Conservation (phyloP, 2,888 invertebrate genomes). For the Dascillus cervinus region DNA sequence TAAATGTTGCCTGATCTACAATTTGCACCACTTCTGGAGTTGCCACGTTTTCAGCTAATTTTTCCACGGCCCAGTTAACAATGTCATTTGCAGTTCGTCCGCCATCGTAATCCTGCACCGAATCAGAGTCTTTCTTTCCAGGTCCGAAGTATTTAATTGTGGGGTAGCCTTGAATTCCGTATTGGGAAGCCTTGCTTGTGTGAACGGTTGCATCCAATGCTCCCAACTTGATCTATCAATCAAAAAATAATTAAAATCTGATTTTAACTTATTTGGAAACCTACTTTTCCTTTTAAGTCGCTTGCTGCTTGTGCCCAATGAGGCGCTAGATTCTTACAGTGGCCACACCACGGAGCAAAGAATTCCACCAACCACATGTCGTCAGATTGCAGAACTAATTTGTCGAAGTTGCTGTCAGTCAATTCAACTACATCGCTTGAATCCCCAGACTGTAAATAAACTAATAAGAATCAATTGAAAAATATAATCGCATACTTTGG, state of each 20-base stretch:
- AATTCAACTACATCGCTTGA: constrained; percentile 75
- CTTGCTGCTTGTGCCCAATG: constrained; percentile 94
- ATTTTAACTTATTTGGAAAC: constrained; percentile 6
- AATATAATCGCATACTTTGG: constrained; percentile 3
- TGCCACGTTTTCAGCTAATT: constrained; percentile 77
- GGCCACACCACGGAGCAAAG: constrained; percentile 95
- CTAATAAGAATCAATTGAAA: constrained; percentile 5
- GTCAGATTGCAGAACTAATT: constrained; percentile 82
- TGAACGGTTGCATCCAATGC: constrained; percentile 95
- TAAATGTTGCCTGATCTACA: constrained; percentile 51
- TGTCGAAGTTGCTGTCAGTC: constrained; percentile 93
- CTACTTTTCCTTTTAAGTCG: constrained; percentile 88
- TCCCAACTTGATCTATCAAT: constrained; percentile 71
- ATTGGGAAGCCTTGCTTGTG: constrained; percentile 70
- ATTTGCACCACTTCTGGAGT: constrained; percentile 74
- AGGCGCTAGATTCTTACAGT: constrained; percentile 93
- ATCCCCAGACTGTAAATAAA: constrained; percentile 31
- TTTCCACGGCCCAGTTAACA: constrained; percentile 81
- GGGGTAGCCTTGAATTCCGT: constrained; percentile 88
- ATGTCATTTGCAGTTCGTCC: constrained; percentile 87
- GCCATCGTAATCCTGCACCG: constrained; percentile 82
- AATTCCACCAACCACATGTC: constrained; percentile 98
- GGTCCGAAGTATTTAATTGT: constrained; percentile 89
- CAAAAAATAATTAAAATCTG: background rate
- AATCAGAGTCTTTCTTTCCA: constrained; percentile 61